Conservation (phyloP, 2,797 vertebrate genomes). For the Loris lydekkerianus region DNA sequence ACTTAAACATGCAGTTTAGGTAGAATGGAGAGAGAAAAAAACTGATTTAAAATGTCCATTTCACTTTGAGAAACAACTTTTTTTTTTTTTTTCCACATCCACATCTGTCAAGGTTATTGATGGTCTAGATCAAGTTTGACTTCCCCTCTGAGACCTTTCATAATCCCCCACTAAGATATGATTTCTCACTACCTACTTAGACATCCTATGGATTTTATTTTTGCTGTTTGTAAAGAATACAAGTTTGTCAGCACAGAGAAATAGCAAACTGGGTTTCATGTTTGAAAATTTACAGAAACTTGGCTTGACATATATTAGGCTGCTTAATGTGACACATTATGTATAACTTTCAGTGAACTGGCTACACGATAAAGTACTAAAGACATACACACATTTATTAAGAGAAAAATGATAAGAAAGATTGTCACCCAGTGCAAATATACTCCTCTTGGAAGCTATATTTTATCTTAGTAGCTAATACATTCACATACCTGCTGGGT, state of each 20-base stretch:
- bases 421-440: constrained; percentile 44
- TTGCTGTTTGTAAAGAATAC: constrained; percentile 43
- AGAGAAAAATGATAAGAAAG: constrained; percentile 66
- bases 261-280: constrained; percentile 42
- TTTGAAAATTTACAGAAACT: constrained; percentile 61
- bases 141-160: neutral
- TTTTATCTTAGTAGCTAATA: constrained; percentile 69
- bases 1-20: neutral
- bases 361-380: constrained; percentile 30
- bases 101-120: constrained; percentile 23
- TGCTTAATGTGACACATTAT: constrained; percentile 29
- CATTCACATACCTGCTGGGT: constrained; percentile 15
- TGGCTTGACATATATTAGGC: constrained; percentile 42
- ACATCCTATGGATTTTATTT: constrained; percentile 54
- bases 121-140: neutral
- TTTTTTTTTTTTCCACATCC: neutral
- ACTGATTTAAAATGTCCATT: neutral
- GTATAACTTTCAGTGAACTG: constrained; percentile 49
- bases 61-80: neutral
- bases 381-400: constrained; percentile 51
- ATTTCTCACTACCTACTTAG: constrained; percentile 25
- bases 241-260: constrained; percentile 52
- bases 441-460: constrained; percentile 19
- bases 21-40: neutral
- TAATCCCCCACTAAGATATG: neutral